Base-by-base conservation (phyloP, 1,140 invertebrate genomes). In the Drosophila parvula region DNA sequence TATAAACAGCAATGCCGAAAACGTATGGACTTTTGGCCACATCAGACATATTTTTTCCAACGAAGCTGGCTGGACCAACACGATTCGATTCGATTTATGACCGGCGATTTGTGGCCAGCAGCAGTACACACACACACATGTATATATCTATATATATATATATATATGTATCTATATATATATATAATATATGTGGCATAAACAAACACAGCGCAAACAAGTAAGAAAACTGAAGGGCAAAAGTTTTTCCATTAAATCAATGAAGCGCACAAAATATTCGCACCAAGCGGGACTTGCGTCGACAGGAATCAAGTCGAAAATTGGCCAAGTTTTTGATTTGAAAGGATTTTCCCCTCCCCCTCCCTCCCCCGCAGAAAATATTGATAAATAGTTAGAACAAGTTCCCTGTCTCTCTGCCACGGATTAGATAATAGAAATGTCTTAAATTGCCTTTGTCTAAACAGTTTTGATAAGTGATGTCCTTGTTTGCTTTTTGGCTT, bases 231-330 rank as follows among this genome's bases (percentile, higher is more conserved):
- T 51, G 56, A 55, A 69, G 64, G 68, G 61, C 51, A 83, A 89
- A 88, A 88, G 73, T 88, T 88, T 88, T 88, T 74, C 84, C 84
- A 88, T 88, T 88, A 89, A 89, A 89, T 88, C 84, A 88, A 88
- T 88, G 84, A 84, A 88, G 80, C 80, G 84, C 51, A 73, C 65
- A 88, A 89, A 89, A 89, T 79, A 86, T 77, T 86, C 82, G 83
- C 82, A 78, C 82, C 76, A 76, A 50, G 47, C 51, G 51, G 32
- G 62, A 4, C 53, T 34, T 34, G 43, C 50, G 64, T 32, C 69
- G 69, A 85, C 69, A 83, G 75, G 48, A 63, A 85, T 79, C 55
- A 69, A 82, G 74, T 81, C 58, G 60, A 59, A 40, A 74, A 74
- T 74, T 51, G 69, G 69, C 41, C 57, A 74, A 74, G 40, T 74